Conservation (phyloP, 2,113 vertebrate species). For the Rhagologus leucostigma region DNA sequence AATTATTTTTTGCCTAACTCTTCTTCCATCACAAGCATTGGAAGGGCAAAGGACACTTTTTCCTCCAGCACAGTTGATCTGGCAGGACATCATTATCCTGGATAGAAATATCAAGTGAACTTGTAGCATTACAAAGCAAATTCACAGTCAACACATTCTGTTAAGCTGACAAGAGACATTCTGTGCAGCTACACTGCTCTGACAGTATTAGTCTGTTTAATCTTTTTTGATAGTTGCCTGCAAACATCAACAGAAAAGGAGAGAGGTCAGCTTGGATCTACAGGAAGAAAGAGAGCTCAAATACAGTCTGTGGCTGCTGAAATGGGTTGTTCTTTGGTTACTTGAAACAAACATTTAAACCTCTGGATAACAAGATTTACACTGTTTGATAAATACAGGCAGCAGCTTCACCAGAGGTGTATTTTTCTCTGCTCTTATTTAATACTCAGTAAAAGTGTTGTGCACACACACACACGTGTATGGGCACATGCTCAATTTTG, state of each 20-base stretch:
- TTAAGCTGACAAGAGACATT: background rate
- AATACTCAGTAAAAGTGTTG: background rate
- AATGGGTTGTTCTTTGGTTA: background rate
- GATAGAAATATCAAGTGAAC: background rate
- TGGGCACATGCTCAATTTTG: background rate
- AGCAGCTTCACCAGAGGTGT: background rate
- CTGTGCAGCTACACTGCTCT: background rate
- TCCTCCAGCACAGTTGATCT: background rate
- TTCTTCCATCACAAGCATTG: background rate
- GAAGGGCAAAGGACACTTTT: constrained; percentile 16
- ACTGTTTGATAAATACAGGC: background rate
- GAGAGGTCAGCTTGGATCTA: background rate
- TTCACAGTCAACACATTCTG: background rate
- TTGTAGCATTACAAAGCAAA: background rate
- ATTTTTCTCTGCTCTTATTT: background rate
- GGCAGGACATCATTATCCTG: background rate
- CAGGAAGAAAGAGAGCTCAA: background rate
- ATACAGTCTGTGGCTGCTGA: background rate
- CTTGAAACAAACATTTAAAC: background rate
- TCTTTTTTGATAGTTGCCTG: background rate
- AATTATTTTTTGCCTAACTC: background rate
- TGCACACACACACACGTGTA: rapidly evolving
- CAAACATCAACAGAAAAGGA: background rate
- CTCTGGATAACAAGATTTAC: background rate
- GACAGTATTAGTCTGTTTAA: background rate